Conservation (phyloP, 2,113 vertebrate species). For the Ia io region DNA sequence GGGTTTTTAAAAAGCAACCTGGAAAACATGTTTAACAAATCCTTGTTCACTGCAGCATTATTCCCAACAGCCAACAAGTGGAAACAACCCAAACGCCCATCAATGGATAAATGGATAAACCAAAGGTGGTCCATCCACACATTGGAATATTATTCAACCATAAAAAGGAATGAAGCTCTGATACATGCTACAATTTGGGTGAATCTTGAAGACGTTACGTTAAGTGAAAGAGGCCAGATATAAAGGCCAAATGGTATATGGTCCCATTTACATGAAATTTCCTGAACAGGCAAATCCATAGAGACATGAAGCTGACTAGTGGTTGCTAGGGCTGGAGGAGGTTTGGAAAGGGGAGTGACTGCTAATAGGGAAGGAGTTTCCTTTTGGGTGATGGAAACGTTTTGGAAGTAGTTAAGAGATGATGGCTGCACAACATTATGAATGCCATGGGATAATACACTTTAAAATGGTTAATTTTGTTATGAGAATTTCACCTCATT, state of each 20-base stretch:
- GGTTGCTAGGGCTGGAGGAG: neutral
- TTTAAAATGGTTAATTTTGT: neutral
- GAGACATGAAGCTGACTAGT: neutral
- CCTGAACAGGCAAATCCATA: neutral
- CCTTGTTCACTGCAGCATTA: neutral
- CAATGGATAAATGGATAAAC: neutral
- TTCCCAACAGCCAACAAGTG: neutral
- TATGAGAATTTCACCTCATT: neutral
- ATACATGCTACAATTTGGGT: neutral
- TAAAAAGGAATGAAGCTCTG: neutral
- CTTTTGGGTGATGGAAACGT: neutral
- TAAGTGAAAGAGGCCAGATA: neutral
- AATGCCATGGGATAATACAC: neutral
- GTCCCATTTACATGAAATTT: neutral
- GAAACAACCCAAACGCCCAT: neutral
- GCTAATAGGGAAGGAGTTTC: neutral
- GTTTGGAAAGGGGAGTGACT: neutral
- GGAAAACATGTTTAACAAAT: neutral
- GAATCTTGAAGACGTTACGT: neutral
- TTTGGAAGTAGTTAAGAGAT: neutral
- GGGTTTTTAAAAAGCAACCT: neutral
- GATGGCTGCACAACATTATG: neutral
- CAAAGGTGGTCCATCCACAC: neutral
- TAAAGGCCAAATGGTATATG: neutral
- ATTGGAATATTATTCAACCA: neutral